Percentiles rank a stretch among this genome's conserved stretches.
phyloP scores from a whole-genome alignment of 2,888 invertebrate species.

The Galerucella nymphaeae region DNA sequence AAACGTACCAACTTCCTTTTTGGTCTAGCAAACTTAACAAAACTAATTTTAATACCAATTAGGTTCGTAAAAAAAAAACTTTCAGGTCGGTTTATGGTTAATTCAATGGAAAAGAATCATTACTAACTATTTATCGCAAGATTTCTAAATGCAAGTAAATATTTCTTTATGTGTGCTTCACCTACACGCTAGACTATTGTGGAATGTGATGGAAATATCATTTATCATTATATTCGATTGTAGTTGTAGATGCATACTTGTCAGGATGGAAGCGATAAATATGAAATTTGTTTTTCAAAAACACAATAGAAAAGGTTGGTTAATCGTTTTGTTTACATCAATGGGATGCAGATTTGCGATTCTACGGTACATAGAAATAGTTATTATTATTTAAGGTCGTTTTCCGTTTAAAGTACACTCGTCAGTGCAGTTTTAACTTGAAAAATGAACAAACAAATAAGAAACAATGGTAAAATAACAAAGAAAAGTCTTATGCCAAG shows the following conservation, averaged over 20 bases:
- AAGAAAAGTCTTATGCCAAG: no score
- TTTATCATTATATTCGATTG: conserved; percentile 7
- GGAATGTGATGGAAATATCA: conserved; percentile 9
- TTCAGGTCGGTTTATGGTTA: no score
- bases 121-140: not conserved
- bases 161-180: not conserved
- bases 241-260: not conserved
- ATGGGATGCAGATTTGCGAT: not conserved
- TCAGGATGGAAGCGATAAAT: not conserved
- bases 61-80: no score
- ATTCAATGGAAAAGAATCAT: not conserved
- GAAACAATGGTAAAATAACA: not conserved
- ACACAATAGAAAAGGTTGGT: not conserved
- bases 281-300: not conserved
- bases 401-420: not conserved
- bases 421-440: not conserved
- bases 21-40: no score
- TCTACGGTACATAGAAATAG: not conserved
- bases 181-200: conserved; percentile 3
- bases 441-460: not conserved
- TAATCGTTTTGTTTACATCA: conserved; percentile 3
- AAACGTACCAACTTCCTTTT: no score
- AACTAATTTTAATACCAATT: no score
- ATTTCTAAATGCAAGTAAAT: not conserved
- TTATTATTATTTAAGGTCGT: no score